Conservation (phyloP, 2,797 vertebrate species). For the Alca torda region DNA sequence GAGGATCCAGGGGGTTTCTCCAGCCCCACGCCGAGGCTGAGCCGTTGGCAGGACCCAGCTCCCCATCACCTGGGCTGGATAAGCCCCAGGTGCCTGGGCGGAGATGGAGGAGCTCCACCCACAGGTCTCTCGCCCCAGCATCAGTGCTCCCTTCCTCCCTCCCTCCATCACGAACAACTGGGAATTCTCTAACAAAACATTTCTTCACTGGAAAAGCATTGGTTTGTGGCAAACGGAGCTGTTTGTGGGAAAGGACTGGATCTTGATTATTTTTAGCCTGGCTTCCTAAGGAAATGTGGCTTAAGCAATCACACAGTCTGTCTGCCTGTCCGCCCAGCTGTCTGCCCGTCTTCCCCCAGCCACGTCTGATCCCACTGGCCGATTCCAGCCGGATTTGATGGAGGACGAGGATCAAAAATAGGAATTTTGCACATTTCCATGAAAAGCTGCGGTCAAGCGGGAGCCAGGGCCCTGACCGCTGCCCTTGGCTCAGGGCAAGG, state of each 20-base stretch:
- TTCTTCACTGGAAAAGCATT: not conserved
- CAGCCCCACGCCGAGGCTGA: not conserved
- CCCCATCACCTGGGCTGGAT: rapidly evolving
- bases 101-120: not conserved
- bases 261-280: slow-evolving; percentile 48
- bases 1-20: rapidly evolving
- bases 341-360: not conserved
- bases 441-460: not conserved
- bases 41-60: not conserved
- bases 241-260: slow-evolving; percentile 11
- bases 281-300: slow-evolving; percentile 46
- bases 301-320: slow-evolving; percentile 39
- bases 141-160: not conserved
- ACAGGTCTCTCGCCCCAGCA: rapidly evolving
- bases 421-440: not conserved
- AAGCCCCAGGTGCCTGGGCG: not conserved
- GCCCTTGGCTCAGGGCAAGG: not conserved
- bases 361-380: not conserved
- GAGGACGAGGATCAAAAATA: not conserved
- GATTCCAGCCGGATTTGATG: rapidly evolving
- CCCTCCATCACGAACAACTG: not conserved
- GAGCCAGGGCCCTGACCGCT: rapidly evolving
- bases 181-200: not conserved
- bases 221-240: not conserved
- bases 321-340: slow-evolving; percentile 1